Conservation (phyloP, 2,888 invertebrate genomes). For the Bombylius major region DNA sequence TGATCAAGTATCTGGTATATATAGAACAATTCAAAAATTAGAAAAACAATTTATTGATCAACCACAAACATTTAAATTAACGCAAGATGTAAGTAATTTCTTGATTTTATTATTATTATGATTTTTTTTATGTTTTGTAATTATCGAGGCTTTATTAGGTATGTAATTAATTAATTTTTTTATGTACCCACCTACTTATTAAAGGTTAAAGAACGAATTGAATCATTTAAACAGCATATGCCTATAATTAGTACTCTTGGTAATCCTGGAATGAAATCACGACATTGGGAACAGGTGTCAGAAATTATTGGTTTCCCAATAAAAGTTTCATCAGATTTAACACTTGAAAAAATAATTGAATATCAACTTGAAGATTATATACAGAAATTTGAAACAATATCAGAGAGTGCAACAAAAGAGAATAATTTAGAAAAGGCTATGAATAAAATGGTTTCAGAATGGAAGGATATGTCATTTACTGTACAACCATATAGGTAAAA, state of each 20-base stretch:
- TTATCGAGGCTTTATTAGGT: neutral
- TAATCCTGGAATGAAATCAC: conserved; percentile 82
- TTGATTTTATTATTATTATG: too few species aligned
- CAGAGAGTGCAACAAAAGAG: conserved; percentile 92
- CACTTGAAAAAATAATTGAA: conserved; percentile 76
- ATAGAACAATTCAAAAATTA: conserved; percentile 66
- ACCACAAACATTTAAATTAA: conserved; percentile 61
- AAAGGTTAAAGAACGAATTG: conserved; percentile 47
- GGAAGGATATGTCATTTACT: conserved; percentile 68
- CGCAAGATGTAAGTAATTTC: conserved; percentile 42
- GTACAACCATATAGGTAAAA: conserved; percentile 51
- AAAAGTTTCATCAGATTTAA: conserved; percentile 66
- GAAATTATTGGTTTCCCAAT: conserved; percentile 92
- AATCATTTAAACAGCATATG: conserved; percentile 76
- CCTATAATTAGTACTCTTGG: conserved; percentile 88
- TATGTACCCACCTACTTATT: neutral
- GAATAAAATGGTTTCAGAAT: conserved; percentile 81
- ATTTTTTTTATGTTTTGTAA: neutral
- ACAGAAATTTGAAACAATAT: conserved; percentile 78
- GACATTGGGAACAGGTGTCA: conserved; percentile 91
- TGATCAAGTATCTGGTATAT: conserved; percentile 30
- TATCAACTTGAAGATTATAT: conserved; percentile 81
- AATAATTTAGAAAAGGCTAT: conserved; percentile 82
- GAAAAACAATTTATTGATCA: conserved; percentile 74
- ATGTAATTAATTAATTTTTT: neutral